Conservation (phyloP, 2,797 vertebrate species). For the Mormyrus hasselquistii region DNA sequence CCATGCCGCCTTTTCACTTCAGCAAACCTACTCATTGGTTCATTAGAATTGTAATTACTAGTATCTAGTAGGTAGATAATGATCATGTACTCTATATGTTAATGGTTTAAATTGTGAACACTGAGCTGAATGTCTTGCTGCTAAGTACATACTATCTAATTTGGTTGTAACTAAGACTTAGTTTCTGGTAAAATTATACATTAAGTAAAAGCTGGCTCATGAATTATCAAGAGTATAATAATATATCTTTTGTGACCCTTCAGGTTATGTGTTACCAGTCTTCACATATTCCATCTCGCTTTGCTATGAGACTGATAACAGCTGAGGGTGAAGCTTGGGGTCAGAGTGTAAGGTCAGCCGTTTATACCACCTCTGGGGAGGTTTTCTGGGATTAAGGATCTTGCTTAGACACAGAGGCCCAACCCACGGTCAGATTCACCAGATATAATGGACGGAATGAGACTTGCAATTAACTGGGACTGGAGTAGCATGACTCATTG, state of each 20-base stretch:
- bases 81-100: not conserved
- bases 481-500: not conserved
- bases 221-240: not conserved
- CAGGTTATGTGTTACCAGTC: not conserved
- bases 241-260: not conserved
- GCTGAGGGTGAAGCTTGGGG: not conserved
- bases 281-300: not conserved
- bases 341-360: not conserved
- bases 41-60: not conserved
- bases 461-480: not conserved
- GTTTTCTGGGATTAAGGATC: not conserved
- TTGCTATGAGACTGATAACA: not conserved
- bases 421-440: not conserved
- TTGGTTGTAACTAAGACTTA: not conserved
- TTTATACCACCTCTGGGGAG: not conserved
- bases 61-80: not conserved
- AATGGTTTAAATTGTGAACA: not conserved
- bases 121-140: not conserved
- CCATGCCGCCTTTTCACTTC: not conserved
- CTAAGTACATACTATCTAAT: not conserved
- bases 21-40: not conserved
- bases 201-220: not conserved
- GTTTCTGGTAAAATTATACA: not conserved
- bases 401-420: not conserved
- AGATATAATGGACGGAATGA: not conserved